Conservation (phyloP, 53 echinoderm and acorn worm species). For the Mesocentrotus franciscanus region DNA sequence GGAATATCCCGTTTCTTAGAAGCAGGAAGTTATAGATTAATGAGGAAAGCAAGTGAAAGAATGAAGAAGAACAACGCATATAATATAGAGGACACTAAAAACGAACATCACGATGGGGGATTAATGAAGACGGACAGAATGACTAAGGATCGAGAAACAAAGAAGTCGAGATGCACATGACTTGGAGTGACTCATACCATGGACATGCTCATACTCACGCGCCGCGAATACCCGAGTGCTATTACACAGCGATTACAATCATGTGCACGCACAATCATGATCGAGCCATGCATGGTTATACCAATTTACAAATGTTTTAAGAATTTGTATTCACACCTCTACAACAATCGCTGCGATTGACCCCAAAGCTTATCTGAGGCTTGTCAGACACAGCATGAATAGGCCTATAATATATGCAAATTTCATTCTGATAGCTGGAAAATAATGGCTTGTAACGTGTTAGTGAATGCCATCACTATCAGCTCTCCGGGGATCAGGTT, state of each 20-base stretch:
- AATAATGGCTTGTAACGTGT: too few relatives aligned
- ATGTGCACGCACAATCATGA: neutral
- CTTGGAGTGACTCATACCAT: neutral
- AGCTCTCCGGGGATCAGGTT: too few relatives aligned
- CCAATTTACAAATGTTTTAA: too few relatives aligned
- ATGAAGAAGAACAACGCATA: neutral
- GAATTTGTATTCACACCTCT: too few relatives aligned
- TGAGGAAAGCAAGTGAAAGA: neutral
- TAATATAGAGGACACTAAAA: neutral
- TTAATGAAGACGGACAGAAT: neutral
- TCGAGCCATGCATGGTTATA: too few relatives aligned
- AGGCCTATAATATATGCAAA: too few relatives aligned
- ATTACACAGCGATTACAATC: neutral
- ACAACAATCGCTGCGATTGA: too few relatives aligned
- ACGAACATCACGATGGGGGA: neutral
- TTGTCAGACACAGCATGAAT: too few relatives aligned
- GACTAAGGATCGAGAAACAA: neutral
- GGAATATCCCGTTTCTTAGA: neutral
- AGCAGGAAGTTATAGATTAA: neutral
- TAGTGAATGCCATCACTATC: too few relatives aligned
- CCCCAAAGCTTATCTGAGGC: too few relatives aligned
- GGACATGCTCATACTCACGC: neutral
- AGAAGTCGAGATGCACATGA: neutral
- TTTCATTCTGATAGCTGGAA: too few relatives aligned
- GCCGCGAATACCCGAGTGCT: neutral